These are phyloP conservation scores for Corythornis madagascariensis DNA, from an alignment of 2,113 vertebrate genomes.

Conservation along the genomic window DNA sequence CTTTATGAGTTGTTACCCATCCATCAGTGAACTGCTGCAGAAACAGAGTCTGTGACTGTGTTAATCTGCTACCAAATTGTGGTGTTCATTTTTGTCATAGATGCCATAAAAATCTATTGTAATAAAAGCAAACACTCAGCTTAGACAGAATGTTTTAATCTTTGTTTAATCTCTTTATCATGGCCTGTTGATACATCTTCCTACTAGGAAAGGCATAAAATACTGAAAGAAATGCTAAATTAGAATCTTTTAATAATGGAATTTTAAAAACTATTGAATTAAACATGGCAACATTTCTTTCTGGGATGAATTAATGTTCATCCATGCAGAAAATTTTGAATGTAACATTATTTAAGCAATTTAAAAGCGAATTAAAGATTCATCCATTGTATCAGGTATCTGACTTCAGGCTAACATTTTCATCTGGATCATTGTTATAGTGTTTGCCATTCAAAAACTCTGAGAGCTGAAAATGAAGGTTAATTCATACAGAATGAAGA, in stretches of 20 bases:
- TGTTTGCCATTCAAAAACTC: slow-evolving; percentile 40
- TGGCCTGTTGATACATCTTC: background rate
- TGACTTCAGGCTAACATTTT: slow-evolving; percentile 61
- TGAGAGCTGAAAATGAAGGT: slow-evolving; percentile 39
- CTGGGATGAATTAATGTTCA: slow-evolving; percentile 50
- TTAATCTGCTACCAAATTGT: background rate
- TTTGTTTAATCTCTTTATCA: slow-evolving; percentile 9
- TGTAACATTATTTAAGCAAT: slow-evolving; percentile 60
- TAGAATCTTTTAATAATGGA: slow-evolving; percentile 25
- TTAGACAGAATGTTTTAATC: background rate
- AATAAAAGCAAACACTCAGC: background rate
- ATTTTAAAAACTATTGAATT: slow-evolving; percentile 64
- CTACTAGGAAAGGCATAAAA: slow-evolving; percentile 3
- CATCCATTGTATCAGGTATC: slow-evolving; percentile 49
- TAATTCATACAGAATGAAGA: slow-evolving; percentile 38
- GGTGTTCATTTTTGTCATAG: background rate
- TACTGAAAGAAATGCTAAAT: slow-evolving; percentile 41
- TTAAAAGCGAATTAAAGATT: slow-evolving; percentile 67
- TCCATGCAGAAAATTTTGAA: slow-evolving; percentile 48
- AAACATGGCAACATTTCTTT: slow-evolving; percentile 56
- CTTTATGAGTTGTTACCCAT: background rate
- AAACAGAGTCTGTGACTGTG: background rate
- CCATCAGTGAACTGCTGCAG: background rate
- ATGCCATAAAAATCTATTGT: background rate
- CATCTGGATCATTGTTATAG: slow-evolving; percentile 20